phyloP scores from a whole-genome alignment of 2,888 invertebrate species.

The Smittia sp. region DNA sequence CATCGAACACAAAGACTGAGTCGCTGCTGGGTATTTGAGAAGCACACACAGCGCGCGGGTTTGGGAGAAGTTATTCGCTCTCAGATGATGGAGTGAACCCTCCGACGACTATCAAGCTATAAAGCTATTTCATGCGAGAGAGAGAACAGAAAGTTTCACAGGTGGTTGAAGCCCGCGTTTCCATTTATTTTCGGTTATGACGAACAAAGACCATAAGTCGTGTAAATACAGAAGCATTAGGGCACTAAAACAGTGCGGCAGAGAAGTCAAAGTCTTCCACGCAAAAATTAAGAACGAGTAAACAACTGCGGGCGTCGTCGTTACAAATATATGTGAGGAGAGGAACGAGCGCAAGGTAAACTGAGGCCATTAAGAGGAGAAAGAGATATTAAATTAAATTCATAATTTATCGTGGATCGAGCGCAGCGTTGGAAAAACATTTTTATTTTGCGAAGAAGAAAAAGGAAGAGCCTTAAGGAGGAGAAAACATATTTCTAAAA shows the following conservation, averaged over 20 bases:
- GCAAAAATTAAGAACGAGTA: not conserved
- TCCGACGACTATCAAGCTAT: not conserved
- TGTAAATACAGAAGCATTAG: not conserved
- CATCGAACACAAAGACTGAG: not conserved
- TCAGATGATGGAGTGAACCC: too few species aligned
- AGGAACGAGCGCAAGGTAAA: too few species aligned
- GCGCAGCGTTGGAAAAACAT: not conserved
- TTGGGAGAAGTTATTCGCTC: not conserved
- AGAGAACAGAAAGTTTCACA: conserved; percentile 17
- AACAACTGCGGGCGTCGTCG: not conserved
- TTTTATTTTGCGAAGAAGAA: not conserved
- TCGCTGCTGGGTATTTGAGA: conserved; percentile 4
- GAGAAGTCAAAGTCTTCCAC: not conserved
- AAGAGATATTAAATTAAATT: conserved; percentile 38
- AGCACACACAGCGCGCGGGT: not conserved
- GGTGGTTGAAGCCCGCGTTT: conserved; percentile 1
- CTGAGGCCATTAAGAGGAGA: conserved; percentile 6
- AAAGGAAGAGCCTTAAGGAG: conserved; percentile 12
- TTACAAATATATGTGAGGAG: too few species aligned
- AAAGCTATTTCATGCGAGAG: not conserved
- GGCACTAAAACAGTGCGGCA: not conserved
- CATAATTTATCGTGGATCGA: conserved; percentile 37
- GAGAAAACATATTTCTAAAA: not conserved
- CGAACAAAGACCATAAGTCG: conserved; percentile 7
- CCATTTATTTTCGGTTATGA: conserved; percentile 17